Evolutionary conservation across 1,140 invertebrate genomes (phyloP).

Genomic region (Papilio machaon): DNA sequence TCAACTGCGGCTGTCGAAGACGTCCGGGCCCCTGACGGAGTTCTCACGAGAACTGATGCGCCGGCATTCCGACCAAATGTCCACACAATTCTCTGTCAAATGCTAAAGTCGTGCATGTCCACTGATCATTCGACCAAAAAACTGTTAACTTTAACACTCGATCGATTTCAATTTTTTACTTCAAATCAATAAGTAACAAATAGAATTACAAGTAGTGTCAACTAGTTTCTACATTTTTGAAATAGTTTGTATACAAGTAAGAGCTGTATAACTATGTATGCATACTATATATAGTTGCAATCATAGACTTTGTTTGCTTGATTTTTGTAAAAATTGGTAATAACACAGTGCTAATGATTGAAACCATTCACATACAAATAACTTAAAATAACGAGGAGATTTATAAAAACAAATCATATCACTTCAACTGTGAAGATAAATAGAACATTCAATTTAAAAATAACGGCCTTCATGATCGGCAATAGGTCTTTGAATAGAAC

Average conservation of each 20-base stretch:
- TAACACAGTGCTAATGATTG: not conserved
- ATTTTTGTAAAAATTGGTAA: not conserved
- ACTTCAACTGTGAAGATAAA: constrained; percentile 57
- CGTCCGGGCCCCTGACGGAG: constrained; percentile 48
- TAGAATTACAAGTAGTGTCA: constrained; percentile 38
- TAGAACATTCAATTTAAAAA: constrained; percentile 71
- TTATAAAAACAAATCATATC: constrained; percentile 44
- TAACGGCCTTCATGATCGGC: constrained; percentile 71
- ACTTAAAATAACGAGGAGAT: not conserved
- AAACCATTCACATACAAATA: not conserved
- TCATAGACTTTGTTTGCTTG: not conserved
- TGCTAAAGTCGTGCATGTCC: constrained; percentile 79
- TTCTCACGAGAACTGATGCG: constrained; percentile 79
- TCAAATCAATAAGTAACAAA: constrained; percentile 49
- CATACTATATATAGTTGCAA: not conserved
- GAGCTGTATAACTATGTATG: not conserved
- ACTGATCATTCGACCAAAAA: constrained; percentile 71
- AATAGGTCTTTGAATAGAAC: constrained; percentile 57
- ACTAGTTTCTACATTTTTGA: constrained; percentile 23
- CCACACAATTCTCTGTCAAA: constrained; percentile 72
- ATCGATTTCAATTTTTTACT: constrained; percentile 58
- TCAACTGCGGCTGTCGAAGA: constrained; percentile 55
- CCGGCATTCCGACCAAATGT: constrained; percentile 67
- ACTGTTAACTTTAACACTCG: constrained; percentile 65
- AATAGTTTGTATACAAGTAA: not conserved